Conservation (phyloP, 2,797 vertebrate species). For the Gambelia wislizenii region DNA sequence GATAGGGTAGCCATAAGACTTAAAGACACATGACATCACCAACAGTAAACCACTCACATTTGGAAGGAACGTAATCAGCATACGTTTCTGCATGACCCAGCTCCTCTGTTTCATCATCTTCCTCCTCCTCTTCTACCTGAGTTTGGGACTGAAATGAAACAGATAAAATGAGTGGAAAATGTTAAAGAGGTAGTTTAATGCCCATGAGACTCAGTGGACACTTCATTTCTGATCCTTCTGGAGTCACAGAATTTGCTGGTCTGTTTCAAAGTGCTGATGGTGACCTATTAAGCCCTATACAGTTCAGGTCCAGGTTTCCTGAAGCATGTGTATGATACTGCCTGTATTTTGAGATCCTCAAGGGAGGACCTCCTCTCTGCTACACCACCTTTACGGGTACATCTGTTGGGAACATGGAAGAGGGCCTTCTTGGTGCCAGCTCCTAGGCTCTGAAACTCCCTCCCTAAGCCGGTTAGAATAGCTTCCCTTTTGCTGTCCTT, state of each 20-base stretch:
- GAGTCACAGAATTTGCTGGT: background rate
- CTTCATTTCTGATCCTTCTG: background rate
- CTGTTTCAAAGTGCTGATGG: too few species aligned
- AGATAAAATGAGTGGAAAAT: background rate
- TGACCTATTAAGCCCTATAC: too few species aligned
- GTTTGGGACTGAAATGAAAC: conserved; percentile 72
- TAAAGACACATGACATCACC: background rate
- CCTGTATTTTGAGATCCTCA: too few species aligned
- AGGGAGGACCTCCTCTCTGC: too few species aligned
- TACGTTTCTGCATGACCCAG: conserved; percentile 96
- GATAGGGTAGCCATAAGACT: background rate
- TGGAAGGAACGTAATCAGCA: conserved; percentile 94
- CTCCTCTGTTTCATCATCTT: conserved; percentile 93
- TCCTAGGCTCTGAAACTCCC: too few species aligned
- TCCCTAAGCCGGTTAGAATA: too few species aligned
- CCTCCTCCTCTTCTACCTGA: conserved; percentile 91
- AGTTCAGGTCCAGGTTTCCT: too few species aligned
- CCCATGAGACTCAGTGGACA: background rate
- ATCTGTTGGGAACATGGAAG: too few species aligned
- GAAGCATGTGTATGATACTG: too few species aligned
- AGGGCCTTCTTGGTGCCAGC: too few species aligned
- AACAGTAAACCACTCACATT: conserved; percentile 83
- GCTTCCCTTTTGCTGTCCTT: too few species aligned
- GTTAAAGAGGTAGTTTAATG: background rate
- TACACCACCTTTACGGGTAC: too few species aligned